A percentile compares a stretch with the other conserved stretches of the same genome.
phyloP scores from a whole-genome alignment of 1,140 invertebrate species.

The Sitodiplosis mosellana region DNA sequence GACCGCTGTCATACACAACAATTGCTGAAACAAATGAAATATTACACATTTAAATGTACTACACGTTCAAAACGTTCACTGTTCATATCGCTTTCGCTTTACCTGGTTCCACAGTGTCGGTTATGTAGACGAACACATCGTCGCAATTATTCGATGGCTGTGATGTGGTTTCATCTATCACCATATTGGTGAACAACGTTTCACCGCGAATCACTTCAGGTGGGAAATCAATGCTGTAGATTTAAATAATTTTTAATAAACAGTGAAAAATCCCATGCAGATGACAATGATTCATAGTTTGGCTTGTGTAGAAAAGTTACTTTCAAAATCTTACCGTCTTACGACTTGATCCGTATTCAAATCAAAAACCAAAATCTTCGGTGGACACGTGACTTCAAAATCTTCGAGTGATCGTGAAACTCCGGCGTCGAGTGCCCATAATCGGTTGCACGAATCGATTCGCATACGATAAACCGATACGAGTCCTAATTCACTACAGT shows the following conservation, averaged over 20 bases:
- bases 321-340: slow-evolving; percentile 21
- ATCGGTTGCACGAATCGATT: slow-evolving; percentile 50
- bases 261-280: not conserved
- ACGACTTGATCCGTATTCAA: slow-evolving; percentile 46
- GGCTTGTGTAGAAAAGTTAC: not conserved
- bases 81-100: slow-evolving; percentile 5
- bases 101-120: slow-evolving; percentile 59
- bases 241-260: no score
- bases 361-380: slow-evolving; percentile 64
- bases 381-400: slow-evolving; percentile 51
- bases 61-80: not conserved
- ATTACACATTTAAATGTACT: not conserved
- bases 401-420: slow-evolving; percentile 55
- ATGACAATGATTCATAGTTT: not conserved
- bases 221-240: slow-evolving; percentile 33
- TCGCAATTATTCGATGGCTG: slow-evolving; percentile 41
- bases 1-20: slow-evolving; percentile 48
- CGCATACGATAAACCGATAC: slow-evolving; percentile 58
- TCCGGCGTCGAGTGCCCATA: slow-evolving; percentile 46
- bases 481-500: slow-evolving; percentile 49
- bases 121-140: slow-evolving; percentile 56
- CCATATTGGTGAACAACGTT: slow-evolving; percentile 53
- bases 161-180: slow-evolving; percentile 48
- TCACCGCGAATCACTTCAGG: slow-evolving; percentile 43
- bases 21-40: slow-evolving; percentile 29